Evolutionary conservation across 2,113 vertebrate species (phyloP).

Genomic region (Orthonyx spaldingii): DNA sequence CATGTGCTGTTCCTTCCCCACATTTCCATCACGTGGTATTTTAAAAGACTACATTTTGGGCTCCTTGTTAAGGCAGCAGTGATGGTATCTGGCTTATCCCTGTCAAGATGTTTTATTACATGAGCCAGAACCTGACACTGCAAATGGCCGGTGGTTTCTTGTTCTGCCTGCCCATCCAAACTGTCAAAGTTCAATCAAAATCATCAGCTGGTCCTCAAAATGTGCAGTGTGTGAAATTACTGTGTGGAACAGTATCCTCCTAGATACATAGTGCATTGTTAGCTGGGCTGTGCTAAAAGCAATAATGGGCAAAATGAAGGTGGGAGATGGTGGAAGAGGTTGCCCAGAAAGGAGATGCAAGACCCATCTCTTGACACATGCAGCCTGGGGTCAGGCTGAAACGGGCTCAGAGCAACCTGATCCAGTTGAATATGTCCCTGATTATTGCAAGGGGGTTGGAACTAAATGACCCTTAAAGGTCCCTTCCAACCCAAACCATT

Average conservation of each 20-base stretch:
- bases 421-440: not conserved
- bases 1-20: not conserved
- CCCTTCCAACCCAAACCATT: not conserved
- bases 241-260: not conserved
- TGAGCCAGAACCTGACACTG: not conserved
- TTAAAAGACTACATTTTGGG: not conserved
- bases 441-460: not conserved
- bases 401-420: not conserved
- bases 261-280: not conserved
- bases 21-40: not conserved
- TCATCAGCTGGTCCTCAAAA: not conserved
- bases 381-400: not conserved
- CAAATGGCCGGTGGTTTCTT: not conserved
- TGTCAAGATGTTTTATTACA: not conserved
- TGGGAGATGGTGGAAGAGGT: not conserved
- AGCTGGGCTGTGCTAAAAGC: not conserved
- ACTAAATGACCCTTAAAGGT: not conserved
- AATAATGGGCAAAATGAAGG: not conserved
- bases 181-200: not conserved
- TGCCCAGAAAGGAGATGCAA: not conserved
- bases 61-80: not conserved
- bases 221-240: not conserved
- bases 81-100: not conserved
- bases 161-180: not conserved
- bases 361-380: not conserved